Conservation (phyloP, 2,888 invertebrate species). For the Coelopa pilipes region DNA sequence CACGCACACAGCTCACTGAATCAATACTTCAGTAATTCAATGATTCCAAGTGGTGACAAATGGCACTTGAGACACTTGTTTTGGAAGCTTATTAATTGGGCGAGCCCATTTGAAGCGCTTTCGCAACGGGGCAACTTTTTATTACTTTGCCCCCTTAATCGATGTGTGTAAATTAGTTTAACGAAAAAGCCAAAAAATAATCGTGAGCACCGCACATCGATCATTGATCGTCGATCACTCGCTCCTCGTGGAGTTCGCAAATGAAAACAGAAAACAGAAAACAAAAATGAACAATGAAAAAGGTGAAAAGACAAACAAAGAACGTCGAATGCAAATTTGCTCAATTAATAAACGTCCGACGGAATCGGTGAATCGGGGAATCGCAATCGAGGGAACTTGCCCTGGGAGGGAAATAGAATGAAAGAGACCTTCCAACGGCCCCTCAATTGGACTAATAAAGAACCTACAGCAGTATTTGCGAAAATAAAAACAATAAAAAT, state of each 20-base stretch:
- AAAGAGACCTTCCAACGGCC: too few species aligned
- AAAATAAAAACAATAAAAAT: neutral
- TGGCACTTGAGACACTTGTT: too few species aligned
- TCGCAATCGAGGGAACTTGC: too few species aligned
- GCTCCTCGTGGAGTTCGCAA: neutral
- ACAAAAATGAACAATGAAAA: neutral
- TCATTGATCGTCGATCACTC: too few species aligned
- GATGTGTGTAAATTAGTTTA: too few species aligned
- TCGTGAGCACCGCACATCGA: too few species aligned
- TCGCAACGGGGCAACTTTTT: too few species aligned
- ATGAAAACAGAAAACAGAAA: neutral
- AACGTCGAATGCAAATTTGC: neutral
- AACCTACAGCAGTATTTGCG: neutral
- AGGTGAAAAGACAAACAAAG: neutral
- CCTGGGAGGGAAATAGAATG: neutral
- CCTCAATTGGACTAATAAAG: conserved; percentile 9
- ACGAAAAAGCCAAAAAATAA: too few species aligned
- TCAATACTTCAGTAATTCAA: neutral
- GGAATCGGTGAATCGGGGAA: neutral
- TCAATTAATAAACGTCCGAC: neutral
- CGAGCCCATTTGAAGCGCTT: neutral
- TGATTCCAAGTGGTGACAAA: neutral
- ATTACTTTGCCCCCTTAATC: too few species aligned
- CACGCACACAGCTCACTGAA: neutral
- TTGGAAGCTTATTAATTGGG: neutral